Base-by-base conservation (phyloP, 2,888 invertebrate genomes). In the Agrochola circellaris region DNA sequence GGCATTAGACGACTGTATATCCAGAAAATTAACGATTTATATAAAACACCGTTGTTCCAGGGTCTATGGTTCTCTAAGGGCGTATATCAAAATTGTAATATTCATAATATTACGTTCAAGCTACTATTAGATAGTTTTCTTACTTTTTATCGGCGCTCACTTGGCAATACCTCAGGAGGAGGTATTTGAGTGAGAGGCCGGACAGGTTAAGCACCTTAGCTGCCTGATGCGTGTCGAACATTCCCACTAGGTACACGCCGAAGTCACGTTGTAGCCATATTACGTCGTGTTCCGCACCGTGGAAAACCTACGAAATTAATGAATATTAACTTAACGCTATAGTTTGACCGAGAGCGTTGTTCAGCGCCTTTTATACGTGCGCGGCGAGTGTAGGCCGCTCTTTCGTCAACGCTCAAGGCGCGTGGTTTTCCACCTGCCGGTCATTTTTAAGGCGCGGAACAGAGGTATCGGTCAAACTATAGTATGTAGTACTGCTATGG, bases 211-310 rank as follows among this genome's bases (percentile, higher is more conserved):
- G 96, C 5, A 97, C 96, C 85, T 98, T 97, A 0, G 99, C 98
- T 0, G 99, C 99, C 92, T 98, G 98, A 91, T 99, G 98, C 0
- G 99, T 99, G 94, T 99, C 99, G 93, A 99, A 99, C 98, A 99
- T 97, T 87, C 99, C 99, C 0, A 99, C 99, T 5, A 99, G 95
- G 92, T 99, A 99, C 2, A 99, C 93, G 0, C 99, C 98, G 75
- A 99, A 97, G 97, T 99, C 99, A 26, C 99, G 97, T 93, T 99
- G 99, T 51, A 99, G 95, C 99, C 99, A 99, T 54, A 98, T 96
- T 30, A 99, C 97, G 92, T 99, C 99, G 79, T 93, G 96, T 77
- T 98, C 98, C 0, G 99, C 98, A 17, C 99, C 99, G 92, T 99
- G 99, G 87, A 99, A 98, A 9, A 99, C 97, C 98, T 98, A 90